Conservation (phyloP, 2,888 invertebrate species). For the Chaitophorus viminalis region DNA sequence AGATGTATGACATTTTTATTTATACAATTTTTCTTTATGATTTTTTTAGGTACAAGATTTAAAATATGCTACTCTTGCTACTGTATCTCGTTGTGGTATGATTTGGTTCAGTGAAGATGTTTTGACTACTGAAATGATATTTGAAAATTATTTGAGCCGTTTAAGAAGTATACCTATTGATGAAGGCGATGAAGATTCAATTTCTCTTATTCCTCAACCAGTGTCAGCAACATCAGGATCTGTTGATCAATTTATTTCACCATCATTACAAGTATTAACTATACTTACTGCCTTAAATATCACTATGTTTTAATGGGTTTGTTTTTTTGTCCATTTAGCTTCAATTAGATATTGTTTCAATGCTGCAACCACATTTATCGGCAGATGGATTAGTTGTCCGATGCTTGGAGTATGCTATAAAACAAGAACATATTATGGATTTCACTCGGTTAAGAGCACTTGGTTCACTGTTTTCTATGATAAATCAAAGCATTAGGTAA, state of each 20-base stretch:
- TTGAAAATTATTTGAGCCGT: constrained; percentile 91
- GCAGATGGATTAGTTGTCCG: constrained; percentile 93
- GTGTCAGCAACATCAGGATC: constrained; percentile 70
- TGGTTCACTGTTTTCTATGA: constrained; percentile 96
- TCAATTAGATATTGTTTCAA: constrained; percentile 87
- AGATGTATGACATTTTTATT: neutral
- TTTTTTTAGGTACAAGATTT: constrained; percentile 85
- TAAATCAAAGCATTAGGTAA: constrained; percentile 90
- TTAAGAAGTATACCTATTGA: constrained; percentile 88
- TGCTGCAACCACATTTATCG: constrained; percentile 86
- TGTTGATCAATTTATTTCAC: constrained; percentile 80
- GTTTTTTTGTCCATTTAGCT: constrained; percentile 70
- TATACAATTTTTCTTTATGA: neutral
- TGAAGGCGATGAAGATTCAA: constrained; percentile 84
- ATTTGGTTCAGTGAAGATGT: constrained; percentile 99
- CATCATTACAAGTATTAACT: constrained; percentile 76
- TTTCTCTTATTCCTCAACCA: constrained; percentile 68
- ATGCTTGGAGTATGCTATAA: constrained; percentile 89
- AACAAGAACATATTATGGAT: constrained; percentile 98
- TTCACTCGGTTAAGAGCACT: constrained; percentile 96
- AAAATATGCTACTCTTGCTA: constrained; percentile 97
- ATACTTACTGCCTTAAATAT: neutral
- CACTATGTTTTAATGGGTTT: neutral
- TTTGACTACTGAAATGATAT: constrained; percentile 97
- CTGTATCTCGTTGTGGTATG: constrained; percentile 99